These are phyloP conservation scores for Coreius guichenoti DNA, from an alignment of 2,797 vertebrate species.

Conservation along the genomic window DNA sequence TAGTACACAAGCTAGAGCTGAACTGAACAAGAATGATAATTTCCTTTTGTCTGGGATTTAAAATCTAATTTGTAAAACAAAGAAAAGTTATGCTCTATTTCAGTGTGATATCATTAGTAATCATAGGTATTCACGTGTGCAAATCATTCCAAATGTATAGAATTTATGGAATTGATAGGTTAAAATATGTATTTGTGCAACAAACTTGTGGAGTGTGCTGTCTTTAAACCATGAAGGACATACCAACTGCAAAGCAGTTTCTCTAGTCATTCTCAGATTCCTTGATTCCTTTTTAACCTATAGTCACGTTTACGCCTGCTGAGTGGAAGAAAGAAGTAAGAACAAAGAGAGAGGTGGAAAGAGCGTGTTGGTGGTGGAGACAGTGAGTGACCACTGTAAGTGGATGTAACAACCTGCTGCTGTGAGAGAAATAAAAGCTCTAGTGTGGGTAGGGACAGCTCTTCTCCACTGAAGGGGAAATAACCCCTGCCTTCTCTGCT, in stretches of 20 bases:
- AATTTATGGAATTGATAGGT: not conserved
- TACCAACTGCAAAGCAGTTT: not conserved
- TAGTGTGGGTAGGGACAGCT: conserved; percentile 68
- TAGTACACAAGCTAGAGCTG: not conserved
- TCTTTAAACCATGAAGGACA: not conserved
- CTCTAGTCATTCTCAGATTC: not conserved
- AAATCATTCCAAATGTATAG: not conserved
- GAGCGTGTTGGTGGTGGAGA: conserved; percentile 20
- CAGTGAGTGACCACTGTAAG: conserved; percentile 54
- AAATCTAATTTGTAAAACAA: not conserved
- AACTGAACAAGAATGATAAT: not conserved
- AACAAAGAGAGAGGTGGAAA: not conserved
- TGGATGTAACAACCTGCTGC: conserved; percentile 58
- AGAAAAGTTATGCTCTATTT: not conserved
- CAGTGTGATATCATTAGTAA: not conserved
- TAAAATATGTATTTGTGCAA: not conserved
- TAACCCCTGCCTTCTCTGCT: conserved; percentile 87
- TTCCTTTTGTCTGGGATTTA: not conserved
- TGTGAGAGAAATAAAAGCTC: conserved; percentile 57
- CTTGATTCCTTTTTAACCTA: not conserved
- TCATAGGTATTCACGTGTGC: not conserved
- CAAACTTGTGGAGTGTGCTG: not conserved
- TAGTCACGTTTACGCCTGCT: not conserved
- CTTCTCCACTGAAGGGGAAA: conserved; percentile 83
- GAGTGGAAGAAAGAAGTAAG: conserved; percentile 20